Conservation (phyloP, 2,113 vertebrate genomes). For the Hystrix cristata region DNA sequence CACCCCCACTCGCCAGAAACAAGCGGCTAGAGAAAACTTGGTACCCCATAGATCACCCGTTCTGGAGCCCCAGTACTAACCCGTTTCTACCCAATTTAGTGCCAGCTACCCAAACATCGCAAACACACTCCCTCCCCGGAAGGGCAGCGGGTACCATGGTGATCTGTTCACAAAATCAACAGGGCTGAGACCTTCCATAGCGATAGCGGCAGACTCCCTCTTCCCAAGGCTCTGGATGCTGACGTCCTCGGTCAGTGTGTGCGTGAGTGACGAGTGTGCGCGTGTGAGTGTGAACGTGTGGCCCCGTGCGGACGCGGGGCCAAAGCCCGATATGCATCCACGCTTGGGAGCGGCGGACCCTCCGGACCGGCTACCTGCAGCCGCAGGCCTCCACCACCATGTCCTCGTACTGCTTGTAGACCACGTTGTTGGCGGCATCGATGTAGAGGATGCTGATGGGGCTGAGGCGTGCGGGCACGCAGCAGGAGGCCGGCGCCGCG, state of each 20-base stretch:
- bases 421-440: constrained; percentile 98
- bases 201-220: neutral
- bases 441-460: constrained; percentile 99
- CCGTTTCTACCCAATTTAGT: neutral
- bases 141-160: fast-evolving
- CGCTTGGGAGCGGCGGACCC: constrained; percentile 58
- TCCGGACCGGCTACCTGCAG: constrained; percentile 94
- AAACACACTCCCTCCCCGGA: neutral
- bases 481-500: constrained; percentile 97
- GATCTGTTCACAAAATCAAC: neutral
- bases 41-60: neutral
- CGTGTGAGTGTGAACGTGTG: constrained; percentile 28
- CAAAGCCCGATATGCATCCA: constrained; percentile 69
- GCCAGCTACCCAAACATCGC: neutral
- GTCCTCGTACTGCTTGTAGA: constrained; percentile 99
- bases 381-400: constrained; percentile 99
- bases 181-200: neutral
- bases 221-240: neutral
- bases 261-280: constrained; percentile 7
- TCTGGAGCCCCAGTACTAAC: neutral
- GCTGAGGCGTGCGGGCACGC: constrained; percentile 96
- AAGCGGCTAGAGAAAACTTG: neutral
- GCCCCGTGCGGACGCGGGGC: neutral
- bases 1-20: constrained; percentile 60
- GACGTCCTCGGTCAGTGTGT: neutral